Evolutionary conservation across 2,888 invertebrate species (phyloP), one percentile per base, ranked within the genome.

Genomic region (Synanthedon myopaeformis): DNA sequence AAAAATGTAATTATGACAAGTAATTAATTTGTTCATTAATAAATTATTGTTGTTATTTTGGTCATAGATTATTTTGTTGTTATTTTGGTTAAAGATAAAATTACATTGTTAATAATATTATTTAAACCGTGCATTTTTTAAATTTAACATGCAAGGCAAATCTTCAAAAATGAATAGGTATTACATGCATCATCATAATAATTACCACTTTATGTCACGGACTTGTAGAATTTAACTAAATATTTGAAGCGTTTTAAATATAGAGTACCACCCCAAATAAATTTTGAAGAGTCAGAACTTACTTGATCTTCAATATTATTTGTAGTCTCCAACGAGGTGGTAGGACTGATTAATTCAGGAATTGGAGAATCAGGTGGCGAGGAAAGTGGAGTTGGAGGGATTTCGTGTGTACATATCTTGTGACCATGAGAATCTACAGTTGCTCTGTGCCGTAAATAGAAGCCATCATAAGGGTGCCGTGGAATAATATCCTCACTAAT

Each of bases 381-480:
- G 19, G 67, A 76, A 42, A 81, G 69, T 23, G 79, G 79, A 17
- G 76, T 70, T 14, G 77, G 76, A 48, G 82, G 82, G 58, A 87
- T 71, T 73, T 87, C 81, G 58, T 88, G 85, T 12, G 76, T 71
- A 62, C 88, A 88, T 53, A 86, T 68, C 65, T 87, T 87, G 53
- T 75, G 74, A 53, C 86, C 86, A 41, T 68, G 70, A 13, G 78
- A 64, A 59, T 88, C 82, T 60, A 87, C 70, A 51, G 82, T 81
- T 41, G 68, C 63, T 63, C 67, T 75, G 62, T 89, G 88, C 59
- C 79, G 75, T 61, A 88, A 72, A 59, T 87, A 88, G 64, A 77
- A 89, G 17, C 81, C 84, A 62, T 88, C 88, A 57, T 88, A 88
- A 4, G 88, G 88, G 61, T 89, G 88, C 57, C 87, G 75, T n/a